Base-by-base conservation (phyloP, 2,113 vertebrate genomes). In the Pandion haliaetus region DNA sequence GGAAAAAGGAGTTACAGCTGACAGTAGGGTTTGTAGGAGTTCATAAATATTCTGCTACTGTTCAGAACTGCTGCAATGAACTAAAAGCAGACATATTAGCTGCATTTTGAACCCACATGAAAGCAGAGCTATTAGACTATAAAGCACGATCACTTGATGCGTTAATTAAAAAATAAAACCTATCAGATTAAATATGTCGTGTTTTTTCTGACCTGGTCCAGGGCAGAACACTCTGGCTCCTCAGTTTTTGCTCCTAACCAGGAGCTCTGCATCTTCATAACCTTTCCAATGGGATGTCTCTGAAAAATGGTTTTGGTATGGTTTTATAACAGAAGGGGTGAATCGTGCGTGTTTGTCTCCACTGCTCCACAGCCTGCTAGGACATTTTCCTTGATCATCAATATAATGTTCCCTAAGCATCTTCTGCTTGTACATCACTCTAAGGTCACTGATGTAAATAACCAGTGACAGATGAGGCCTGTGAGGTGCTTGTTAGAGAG, bases 21-120 rank as follows among this genome's bases (percentile, higher is more conserved):
- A 94, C 28, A 8, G 45, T 50, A 72, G 34, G 31, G 36, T 63
- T 91, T 94, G 66, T 82, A 92, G 71, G 87, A 93, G 63, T 88
- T 96, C 90, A 91, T 94, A 94, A 97, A 94, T 94, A 97, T 91
- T 89, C 91, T 80, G 66, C 47, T 90, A 65, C 93, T 82, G 57
- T 88, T 89, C 86, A 84, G 62, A 97, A 92, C 65, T 58, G 72
- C 82, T 95, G 54, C 61, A 90, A 31, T 40, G 45, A 94, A 96
- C 36, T 93, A 90, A 79, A n/a, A 19, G 38, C 49, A 80, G 55
- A 54, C 31, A 63, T 44, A 82, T 65, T 7, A 91, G 77, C 45
- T 4, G 10, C 6, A 36, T 90, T 92, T 90, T 79, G 58, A 93
- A 87, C 55, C 69, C 52, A 50, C 18, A 70, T 49, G 65, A 87